Conservation (phyloP, 2,113 vertebrate genomes). For the Rhabdornis inornatus region DNA sequence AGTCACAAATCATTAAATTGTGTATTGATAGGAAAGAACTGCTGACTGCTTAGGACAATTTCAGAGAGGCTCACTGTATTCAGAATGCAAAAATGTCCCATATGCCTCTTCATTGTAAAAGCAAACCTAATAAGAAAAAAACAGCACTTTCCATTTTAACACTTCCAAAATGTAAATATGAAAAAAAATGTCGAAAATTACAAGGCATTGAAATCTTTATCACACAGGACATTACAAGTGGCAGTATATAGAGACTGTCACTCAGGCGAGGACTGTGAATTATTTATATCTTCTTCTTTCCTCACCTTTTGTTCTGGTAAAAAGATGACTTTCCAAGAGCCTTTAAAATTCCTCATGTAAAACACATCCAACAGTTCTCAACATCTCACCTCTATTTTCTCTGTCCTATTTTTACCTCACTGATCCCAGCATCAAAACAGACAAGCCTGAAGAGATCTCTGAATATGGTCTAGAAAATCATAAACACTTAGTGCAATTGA, state of each 20-base stretch:
- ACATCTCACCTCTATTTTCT: neutral
- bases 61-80: neutral
- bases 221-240: neutral
- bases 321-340: neutral
- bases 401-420: neutral
- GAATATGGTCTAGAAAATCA: neutral
- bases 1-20: neutral
- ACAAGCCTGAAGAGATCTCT: neutral
- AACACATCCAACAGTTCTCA: neutral
- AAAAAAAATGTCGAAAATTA: neutral
- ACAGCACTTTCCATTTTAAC: neutral
- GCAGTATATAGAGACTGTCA: neutral
- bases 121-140: neutral
- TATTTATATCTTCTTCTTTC: neutral
- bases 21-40: neutral
- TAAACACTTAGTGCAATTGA: neutral
- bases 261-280: neutral
- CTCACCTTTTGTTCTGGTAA: neutral
- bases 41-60: neutral
- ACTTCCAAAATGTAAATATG: neutral
- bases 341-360: neutral
- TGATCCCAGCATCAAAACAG: neutral
- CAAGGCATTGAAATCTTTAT: neutral
- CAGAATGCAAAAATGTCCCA: neutral
- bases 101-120: neutral